Base-by-base conservation (phyloP, 2,888 invertebrate species). In the Ecliptopera silaceata region DNA sequence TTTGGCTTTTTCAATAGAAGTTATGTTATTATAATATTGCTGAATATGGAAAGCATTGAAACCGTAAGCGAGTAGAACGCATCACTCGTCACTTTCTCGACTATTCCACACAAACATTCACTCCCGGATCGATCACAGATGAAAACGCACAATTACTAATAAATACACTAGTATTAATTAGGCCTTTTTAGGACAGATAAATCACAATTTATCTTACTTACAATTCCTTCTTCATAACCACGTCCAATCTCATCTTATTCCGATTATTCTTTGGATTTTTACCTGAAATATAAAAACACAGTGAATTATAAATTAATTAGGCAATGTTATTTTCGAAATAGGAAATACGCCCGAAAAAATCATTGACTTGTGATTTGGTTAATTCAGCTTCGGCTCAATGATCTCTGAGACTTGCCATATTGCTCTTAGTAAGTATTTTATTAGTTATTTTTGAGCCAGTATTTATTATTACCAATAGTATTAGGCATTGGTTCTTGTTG, bases 101-200 rank as follows among this genome's bases (percentile, higher is more conserved):
- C 61, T 66, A 61, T 65, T 70, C 60, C 74, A 71, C 71, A 67
- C 77, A 71, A 66, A 70, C 73, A 67, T 71, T 78, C 72, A 71
- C 75, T 77, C 77, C 74, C 77, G 68, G 72, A 78, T 76, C 81
- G 78, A 88, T 87, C 86, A 88, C 87, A 89, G 85, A 79, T 74
- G 75, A 82, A 81, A 80, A 64, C 85, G 82, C 84, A 82, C 80
- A 76, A 78, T 82, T 86, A 85, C 77, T 74, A 84, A 82, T 86
- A 86, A 85, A 86, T 86, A 88, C 75, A 83, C 83, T 91, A 88
- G 84, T 78, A 85, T 86, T 89, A 90, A 88, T 91, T 91, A 91
- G 90, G 90, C 90, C 90, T 84, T 90, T 84, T 84, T 87, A 88
- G 90, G 89, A 89, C 88, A 88, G 85, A 86, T 86, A 86, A 57